Percentiles rank a stretch among this genome's conserved stretches.
phyloP scores from a whole-genome alignment of 2,113 vertebrate species.

The Nestor notabilis region DNA sequence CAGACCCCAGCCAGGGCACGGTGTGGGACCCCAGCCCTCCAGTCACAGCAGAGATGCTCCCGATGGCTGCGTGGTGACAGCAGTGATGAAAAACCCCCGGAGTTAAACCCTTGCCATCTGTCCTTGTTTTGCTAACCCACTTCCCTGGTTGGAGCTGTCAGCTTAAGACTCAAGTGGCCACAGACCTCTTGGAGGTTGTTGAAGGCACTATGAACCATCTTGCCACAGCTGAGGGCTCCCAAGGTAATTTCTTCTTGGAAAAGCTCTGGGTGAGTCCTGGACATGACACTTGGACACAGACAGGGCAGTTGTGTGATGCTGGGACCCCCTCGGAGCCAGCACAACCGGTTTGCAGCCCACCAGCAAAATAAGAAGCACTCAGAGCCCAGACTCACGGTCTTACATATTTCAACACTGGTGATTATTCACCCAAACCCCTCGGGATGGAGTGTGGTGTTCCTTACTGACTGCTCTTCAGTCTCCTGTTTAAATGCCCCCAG shows the following conservation, averaged over 20 bases:
- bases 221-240: conserved; percentile 23
- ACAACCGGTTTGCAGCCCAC: rapidly evolving
- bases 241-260: conserved; percentile 34
- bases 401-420: neutral
- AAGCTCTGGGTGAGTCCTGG: conserved; percentile 38
- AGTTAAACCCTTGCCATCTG: conserved; percentile 65
- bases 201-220: neutral
- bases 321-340: rapidly evolving
- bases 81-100: neutral
- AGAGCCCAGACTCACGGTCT: neutral
- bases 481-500: neutral
- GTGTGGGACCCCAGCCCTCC: rapidly evolving
- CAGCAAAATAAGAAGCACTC: neutral
- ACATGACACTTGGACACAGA: neutral
- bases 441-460: neutral
- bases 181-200: conserved; percentile 18
- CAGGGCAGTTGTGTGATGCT: rapidly evolving
- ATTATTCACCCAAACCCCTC: neutral
- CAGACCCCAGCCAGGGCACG: neutral
- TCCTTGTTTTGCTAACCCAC: conserved; percentile 68
- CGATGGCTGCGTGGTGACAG: neutral
- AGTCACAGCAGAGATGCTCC: neutral
- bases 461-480: neutral
- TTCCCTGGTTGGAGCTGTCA: conserved; percentile 59
- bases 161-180: conserved; percentile 4